Conservation (phyloP, 2,797 vertebrate genomes). For the Distichodus sexfasciatus region DNA sequence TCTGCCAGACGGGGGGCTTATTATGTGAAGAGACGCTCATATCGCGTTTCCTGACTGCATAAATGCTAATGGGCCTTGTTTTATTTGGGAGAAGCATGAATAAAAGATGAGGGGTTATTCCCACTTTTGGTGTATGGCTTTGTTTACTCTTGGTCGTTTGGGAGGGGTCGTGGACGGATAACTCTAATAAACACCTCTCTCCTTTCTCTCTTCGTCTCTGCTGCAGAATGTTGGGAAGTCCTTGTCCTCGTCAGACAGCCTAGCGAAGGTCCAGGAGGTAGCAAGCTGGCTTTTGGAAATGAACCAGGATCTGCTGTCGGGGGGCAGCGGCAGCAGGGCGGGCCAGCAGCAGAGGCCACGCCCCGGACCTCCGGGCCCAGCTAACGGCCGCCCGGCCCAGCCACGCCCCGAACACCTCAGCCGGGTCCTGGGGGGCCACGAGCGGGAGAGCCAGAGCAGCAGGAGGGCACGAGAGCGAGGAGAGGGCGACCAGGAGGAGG, state of each 20-base stretch:
- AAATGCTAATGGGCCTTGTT: constrained; percentile 59
- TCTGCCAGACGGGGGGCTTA: constrained; percentile 9
- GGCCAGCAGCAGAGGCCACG: constrained; percentile 77
- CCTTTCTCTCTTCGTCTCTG: constrained; percentile 10
- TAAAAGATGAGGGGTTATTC: constrained; percentile 42
- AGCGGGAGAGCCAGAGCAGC: constrained; percentile 30
- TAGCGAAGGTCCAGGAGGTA: constrained; percentile 99
- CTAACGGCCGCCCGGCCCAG: constrained; percentile 86
- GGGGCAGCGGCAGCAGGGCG: constrained; percentile 97
- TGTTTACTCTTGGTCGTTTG: no score
- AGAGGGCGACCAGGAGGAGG: constrained; percentile 50
- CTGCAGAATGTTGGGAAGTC: constrained; percentile 91
- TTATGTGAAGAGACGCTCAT: constrained; percentile 25
- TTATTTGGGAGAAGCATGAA: constrained; percentile 50
- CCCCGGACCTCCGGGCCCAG: no score
- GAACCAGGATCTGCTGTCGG: constrained; percentile 99
- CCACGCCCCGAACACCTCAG: constrained; percentile 72
- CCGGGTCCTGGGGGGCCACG: constrained; percentile 74
- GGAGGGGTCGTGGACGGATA: not conserved
- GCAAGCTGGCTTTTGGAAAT: constrained; percentile 99
- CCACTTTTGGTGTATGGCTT: constrained; percentile 3
- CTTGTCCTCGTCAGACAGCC: constrained; percentile 97
- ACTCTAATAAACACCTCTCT: not conserved
- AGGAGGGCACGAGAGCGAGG: constrained; percentile 43
- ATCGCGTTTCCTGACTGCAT: constrained; percentile 30